phyloP scores from a whole-genome alignment of 2,797 vertebrate species.

The Otolemur crassicaudatus region DNA sequence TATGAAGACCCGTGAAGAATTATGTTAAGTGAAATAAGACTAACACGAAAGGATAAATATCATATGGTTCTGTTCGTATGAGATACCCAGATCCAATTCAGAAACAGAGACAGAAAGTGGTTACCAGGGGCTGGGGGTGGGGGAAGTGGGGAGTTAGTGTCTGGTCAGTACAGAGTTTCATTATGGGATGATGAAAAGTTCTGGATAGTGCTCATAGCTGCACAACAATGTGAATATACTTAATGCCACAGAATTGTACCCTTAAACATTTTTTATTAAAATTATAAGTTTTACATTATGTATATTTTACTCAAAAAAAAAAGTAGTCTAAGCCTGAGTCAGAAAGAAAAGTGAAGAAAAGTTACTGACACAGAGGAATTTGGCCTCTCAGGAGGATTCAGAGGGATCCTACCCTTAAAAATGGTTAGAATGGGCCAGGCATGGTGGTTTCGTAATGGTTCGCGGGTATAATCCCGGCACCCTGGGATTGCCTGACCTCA shows the following conservation, averaged over 20 bases:
- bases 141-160: background rate
- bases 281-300: background rate
- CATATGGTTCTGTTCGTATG: background rate
- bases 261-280: background rate
- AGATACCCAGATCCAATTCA: background rate
- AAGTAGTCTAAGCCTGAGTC: background rate
- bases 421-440: background rate
- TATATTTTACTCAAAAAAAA: background rate
- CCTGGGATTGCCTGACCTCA: too few species aligned
- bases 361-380: conserved; percentile 2
- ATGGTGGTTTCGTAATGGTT: too few species aligned
- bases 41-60: background rate
- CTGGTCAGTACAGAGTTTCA: background rate
- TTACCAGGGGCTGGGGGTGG: background rate
- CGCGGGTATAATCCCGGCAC: too few species aligned
- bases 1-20: background rate
- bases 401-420: background rate
- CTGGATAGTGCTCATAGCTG: background rate
- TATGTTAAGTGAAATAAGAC: background rate
- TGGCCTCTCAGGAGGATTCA: background rate
- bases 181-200: background rate
- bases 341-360: background rate
- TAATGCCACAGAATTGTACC: background rate
- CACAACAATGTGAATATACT: background rate
- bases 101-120: background rate